Base-by-base conservation (phyloP, 1,140 invertebrate species). In the Brachionus plicatilis region DNA sequence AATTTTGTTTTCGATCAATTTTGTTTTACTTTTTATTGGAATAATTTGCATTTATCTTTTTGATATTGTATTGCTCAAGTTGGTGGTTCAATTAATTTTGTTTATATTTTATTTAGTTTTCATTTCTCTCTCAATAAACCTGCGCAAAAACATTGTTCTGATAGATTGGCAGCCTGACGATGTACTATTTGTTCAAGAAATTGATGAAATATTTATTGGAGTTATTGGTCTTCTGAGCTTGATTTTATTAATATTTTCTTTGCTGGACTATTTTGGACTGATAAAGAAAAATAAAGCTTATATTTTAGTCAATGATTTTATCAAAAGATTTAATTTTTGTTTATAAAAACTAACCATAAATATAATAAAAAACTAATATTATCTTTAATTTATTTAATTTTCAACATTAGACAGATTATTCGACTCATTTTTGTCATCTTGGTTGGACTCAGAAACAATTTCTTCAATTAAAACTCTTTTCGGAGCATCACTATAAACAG, bases 381-480 rank as follows among this genome's bases (percentile, higher is more conserved):
- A 60, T 12, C 33, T 37, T 37, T 37, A 37, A 29, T 29, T 29
- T 29, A 29, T 3, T 29, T 68, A 5, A 68, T 68, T 14, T 68
- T 68, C 6, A 68, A 12, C 12, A 68, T 17, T n/a, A 14, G 6
- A 29, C 7, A 33, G 12, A 68, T 68, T 20, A 11, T 68, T 24
- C 12, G 68, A 20, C 43, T 41, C 17, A 9, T 43, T n/a, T 70
- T 70, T 17, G 33, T 20, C 14, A 17, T 37, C 9, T 43, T 80
- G n/a, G 41, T 45, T 24, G 2, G 50, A n/a, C 14, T 14, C 27
- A 47, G 45, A 12, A n/a, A n/a, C 11, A 20, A 80, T 80, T 80
- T 80, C 78, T 65, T 80, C 78, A 9, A 80, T 60, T 60, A 60
- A 12, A 65, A 60, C 11, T 41, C 24, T 80, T 65, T 65, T 80